These are phyloP conservation scores for Psophia crepitans DNA, from an alignment of 2,113 vertebrate species.

Conservation along the genomic window DNA sequence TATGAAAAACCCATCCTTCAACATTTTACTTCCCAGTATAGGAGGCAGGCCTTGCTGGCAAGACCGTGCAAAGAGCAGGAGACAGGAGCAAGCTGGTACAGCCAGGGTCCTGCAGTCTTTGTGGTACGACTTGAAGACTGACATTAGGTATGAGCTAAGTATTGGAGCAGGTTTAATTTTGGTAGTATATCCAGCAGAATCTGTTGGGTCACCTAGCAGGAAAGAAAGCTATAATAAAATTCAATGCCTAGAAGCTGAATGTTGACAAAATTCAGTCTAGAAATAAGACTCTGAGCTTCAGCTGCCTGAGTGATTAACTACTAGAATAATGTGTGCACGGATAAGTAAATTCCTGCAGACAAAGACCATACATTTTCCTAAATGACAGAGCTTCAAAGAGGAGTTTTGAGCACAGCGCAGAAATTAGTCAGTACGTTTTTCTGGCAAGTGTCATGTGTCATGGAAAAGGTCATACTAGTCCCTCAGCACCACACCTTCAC, in stretches of 20 bases:
- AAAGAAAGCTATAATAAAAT: not conserved
- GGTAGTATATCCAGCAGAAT: not conserved
- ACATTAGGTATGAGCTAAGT: not conserved
- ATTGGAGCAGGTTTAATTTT: not conserved
- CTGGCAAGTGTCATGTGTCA: not conserved
- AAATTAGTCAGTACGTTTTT: not conserved
- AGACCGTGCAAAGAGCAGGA: not conserved
- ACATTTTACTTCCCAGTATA: not conserved
- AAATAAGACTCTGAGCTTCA: not conserved
- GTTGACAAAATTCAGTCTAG: conserved; percentile 11
- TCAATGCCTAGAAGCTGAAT: not conserved
- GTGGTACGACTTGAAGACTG: not conserved
- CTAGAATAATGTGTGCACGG: not conserved
- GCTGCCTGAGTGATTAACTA: conserved; percentile 17
- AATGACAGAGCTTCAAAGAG: not conserved
- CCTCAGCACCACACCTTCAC: not conserved
- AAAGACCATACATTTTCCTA: conserved; percentile 8
- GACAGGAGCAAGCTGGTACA: not conserved
- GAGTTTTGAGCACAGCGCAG: not conserved
- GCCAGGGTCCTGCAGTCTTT: not conserved
- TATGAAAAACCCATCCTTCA: not conserved
- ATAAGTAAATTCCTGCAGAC: conserved; percentile 1
- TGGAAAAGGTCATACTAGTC: not conserved
- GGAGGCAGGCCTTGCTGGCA: not conserved
- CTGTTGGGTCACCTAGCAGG: not conserved